These are phyloP conservation scores for Pogonus chalceus DNA, from an alignment of 1,140 invertebrate genomes.

Conservation along the genomic window DNA sequence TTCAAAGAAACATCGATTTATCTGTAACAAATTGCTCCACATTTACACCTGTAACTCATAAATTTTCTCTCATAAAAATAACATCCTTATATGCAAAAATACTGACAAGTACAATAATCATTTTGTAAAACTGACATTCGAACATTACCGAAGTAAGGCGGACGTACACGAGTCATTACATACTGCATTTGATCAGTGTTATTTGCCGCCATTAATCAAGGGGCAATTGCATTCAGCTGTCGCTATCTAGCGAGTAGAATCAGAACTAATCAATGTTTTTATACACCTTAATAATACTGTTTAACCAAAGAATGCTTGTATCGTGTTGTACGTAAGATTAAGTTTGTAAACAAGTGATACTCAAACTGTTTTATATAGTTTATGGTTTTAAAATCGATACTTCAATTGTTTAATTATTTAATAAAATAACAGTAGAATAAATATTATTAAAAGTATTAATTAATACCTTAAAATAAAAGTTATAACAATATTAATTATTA, in stretches of 20 bases:
- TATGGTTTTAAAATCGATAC: too few relatives aligned
- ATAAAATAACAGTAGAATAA: too few relatives aligned
- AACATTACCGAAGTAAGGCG: background rate
- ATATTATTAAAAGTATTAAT: too few relatives aligned
- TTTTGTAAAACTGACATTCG: background rate
- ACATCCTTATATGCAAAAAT: background rate
- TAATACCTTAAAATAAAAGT: too few relatives aligned
- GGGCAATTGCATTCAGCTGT: background rate
- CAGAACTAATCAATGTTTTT: slow-evolving; percentile 1
- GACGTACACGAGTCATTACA: too few relatives aligned
- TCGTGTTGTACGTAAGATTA: too few relatives aligned
- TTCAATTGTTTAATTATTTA: too few relatives aligned
- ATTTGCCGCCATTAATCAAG: slow-evolving; percentile 5
- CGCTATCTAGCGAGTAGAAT: background rate
- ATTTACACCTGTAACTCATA: background rate
- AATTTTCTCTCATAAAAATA: background rate
- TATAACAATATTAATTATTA: too few relatives aligned
- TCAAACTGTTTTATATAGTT: too few relatives aligned
- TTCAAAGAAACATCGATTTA: too few relatives aligned
- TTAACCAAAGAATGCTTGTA: too few relatives aligned
- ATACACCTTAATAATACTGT: background rate
- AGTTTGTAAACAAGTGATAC: too few relatives aligned
- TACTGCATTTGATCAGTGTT: background rate
- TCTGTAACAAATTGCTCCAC: background rate
- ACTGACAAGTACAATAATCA: background rate